Evolutionary conservation across 2,113 vertebrate genomes (phyloP).

Genomic region (Pomatostomus ruficeps): DNA sequence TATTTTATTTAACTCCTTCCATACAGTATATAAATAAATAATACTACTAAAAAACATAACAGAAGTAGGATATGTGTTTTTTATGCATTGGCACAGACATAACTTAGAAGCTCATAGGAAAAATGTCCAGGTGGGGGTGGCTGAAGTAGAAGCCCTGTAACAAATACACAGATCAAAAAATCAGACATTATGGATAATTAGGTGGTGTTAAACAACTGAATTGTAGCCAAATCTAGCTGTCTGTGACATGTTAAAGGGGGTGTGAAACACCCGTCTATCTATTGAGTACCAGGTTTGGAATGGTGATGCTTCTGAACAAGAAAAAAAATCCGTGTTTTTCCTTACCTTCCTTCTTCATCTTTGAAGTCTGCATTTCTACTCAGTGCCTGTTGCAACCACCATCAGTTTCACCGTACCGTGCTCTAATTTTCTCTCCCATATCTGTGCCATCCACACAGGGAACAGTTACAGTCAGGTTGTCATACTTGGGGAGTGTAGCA

Average conservation of each 20-base stretch:
- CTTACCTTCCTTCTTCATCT: constrained; percentile 7
- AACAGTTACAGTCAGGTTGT: not conserved
- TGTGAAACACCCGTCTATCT: not conserved
- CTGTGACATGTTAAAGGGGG: not conserved
- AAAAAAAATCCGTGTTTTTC: not conserved
- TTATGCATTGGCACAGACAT: not conserved
- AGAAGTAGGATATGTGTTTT: not conserved
- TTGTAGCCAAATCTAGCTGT: not conserved
- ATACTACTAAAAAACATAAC: not conserved
- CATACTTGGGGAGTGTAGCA: not conserved
- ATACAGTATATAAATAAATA: not conserved
- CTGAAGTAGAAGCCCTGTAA: not conserved
- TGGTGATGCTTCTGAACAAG: not conserved
- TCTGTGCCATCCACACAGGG: not conserved
- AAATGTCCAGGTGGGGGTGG: rapidly evolving
- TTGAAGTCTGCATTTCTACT: not conserved
- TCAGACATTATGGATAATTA: not conserved
- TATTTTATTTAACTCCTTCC: not conserved
- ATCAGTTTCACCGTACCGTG: not conserved
- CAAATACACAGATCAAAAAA: not conserved
- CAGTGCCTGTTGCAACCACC: not conserved
- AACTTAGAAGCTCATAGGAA: not conserved
- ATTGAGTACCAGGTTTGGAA: not conserved
- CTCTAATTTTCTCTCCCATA: not conserved
- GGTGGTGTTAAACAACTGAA: not conserved